These are phyloP conservation scores for Heteropelma amictum DNA, from an alignment of 2,888 invertebrate species.

Conservation along the genomic window DNA sequence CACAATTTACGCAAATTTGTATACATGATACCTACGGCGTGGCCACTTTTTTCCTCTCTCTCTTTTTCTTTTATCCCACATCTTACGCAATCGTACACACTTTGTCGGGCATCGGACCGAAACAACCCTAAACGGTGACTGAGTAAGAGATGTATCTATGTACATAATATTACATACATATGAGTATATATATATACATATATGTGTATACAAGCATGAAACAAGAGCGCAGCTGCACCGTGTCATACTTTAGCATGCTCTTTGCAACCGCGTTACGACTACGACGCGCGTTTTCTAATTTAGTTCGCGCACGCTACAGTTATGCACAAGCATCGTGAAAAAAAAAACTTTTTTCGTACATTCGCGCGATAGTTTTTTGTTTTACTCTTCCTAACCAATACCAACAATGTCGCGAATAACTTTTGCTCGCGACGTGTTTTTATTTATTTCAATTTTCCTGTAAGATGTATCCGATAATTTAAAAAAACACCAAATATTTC, in stretches of 20 bases:
- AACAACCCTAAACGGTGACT: conserved; percentile 12
- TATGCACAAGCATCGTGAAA: conserved; percentile 2
- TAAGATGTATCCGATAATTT: too few species aligned
- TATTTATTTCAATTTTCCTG: too few species aligned
- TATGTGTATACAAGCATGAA: not conserved
- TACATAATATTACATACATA: not conserved
- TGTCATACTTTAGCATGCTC: conserved; percentile 69
- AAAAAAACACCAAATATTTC: too few species aligned
- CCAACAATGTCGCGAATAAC: too few species aligned
- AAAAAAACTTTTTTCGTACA: too few species aligned
- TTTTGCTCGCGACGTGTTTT: too few species aligned
- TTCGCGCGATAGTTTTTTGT: too few species aligned
- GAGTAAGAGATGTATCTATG: too few species aligned
- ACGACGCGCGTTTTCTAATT: conserved; percentile 32
- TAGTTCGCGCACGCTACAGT: not conserved
- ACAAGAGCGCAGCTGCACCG: conserved; percentile 64
- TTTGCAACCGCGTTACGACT: conserved; percentile 52
- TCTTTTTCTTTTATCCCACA: conserved; percentile 3
- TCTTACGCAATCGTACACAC: conserved; percentile 1
- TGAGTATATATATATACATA: not conserved
- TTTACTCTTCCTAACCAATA: not conserved
- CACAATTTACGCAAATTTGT: conserved; percentile 70
- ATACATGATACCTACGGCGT: too few species aligned
- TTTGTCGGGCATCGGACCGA: conserved; percentile 28
- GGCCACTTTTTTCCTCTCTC: conserved; percentile 65